Base-by-base conservation (phyloP, 2,797 vertebrate genomes). In the Hapalemur alaotrensis region DNA sequence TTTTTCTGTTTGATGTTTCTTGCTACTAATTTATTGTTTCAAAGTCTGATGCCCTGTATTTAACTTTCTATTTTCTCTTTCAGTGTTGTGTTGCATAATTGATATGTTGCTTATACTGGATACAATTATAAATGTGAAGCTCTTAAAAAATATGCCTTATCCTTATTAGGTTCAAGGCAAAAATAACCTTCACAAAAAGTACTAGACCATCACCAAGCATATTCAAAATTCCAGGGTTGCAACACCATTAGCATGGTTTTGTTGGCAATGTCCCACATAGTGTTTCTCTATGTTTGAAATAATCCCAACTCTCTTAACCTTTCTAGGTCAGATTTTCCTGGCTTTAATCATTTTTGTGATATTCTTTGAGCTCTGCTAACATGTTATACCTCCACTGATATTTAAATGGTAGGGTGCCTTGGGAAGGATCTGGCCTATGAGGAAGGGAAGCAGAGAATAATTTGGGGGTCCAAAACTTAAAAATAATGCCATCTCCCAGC, bases 1-100 rank as follows among this genome's bases (percentile, higher is more conserved):
- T 95, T 75, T 32, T 95, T 86, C 22, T 88, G 46, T 93, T 91
- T 83, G 41, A 59, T 69, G 23, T 88, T 94, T 93, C 32, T 94
- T 91, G 43, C 28, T 46, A 46, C 54, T 94, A 69, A 67, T 95
- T 91, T 91, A 88, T 95, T 87, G 70, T 87, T 91, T 95, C 48
- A 61, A 91, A 89, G 38, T 94, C 8, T 91, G 79, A 43, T 88
- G 59, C 65, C n/a, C 35, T 86, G 4, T 78, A 54, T 96, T 90
- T 96, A 89, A 81, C 28, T 73, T 95, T 23, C 23, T 72, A 0
- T 72, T 92, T 95, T 87, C 48, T 82, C 54, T 93, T 91, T 96
- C 54, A 80, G 7, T 89, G n/a, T 86, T 83, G 79, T 13, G 5
- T 38, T 93, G 14, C 14, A 12, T 95, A 88, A 84, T 46, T 61